Percentiles rank a stretch among this genome's conserved stretches.
These are phyloP conservation scores for Linyphia triangularis DNA, from an alignment of 2,888 invertebrate species.

Conservation along the genomic window DNA sequence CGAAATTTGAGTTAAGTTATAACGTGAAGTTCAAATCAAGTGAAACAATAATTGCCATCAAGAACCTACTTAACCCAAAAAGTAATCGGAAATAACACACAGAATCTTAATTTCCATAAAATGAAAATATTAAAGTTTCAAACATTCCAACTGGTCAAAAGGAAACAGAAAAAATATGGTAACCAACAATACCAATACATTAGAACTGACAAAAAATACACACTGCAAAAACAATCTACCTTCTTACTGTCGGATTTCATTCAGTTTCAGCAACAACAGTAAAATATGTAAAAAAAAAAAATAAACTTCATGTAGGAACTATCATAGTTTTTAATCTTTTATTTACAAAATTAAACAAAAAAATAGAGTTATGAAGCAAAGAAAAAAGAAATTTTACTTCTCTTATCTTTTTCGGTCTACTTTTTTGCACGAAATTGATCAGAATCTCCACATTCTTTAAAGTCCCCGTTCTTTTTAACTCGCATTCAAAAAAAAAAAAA, in stretches of 20 bases:
- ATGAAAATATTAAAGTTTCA: no score
- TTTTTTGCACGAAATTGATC: not conserved
- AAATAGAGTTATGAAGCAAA: not conserved
- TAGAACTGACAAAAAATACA: no score
- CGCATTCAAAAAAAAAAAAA: not conserved
- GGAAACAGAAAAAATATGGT: no score
- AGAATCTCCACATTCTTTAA: not conserved
- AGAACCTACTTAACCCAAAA: no score
- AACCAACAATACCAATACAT: no score
- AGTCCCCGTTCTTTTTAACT: not conserved
- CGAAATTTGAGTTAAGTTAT: no score
- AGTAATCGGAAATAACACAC: no score
- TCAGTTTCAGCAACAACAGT: not conserved
- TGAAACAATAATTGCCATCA: no score
- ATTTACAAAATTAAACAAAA: not conserved
- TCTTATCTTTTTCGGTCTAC: not conserved
- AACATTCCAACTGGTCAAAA: no score
- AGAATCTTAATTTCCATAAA: no score
- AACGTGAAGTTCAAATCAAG: no score
- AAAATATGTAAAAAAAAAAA: no score
- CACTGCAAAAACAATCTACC: not conserved
- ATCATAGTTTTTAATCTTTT: not conserved
- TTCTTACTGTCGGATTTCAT: not conserved
- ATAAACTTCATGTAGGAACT: not conserved
- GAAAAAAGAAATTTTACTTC: not conserved